These are phyloP conservation scores for Fulmarus glacialis DNA, from an alignment of 2,113 vertebrate species.

Conservation along the genomic window DNA sequence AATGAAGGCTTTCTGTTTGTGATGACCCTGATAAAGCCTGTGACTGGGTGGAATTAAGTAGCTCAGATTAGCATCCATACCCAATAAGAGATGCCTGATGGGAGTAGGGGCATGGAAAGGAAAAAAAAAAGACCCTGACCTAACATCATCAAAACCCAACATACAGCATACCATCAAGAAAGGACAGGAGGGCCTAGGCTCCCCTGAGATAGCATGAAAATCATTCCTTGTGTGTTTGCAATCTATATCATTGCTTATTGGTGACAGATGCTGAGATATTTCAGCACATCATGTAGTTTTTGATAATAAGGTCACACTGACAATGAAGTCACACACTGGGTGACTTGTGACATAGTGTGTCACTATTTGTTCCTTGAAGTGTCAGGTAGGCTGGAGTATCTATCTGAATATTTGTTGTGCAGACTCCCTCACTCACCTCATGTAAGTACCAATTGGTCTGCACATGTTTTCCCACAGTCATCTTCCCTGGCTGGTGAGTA, in stretches of 20 bases:
- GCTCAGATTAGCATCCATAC: background rate
- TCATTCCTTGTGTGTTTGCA: background rate
- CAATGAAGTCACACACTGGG: background rate
- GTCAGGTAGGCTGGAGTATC: background rate
- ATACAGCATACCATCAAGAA: background rate
- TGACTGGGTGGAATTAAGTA: background rate
- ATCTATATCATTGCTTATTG: background rate
- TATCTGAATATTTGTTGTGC: background rate
- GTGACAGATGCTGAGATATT: background rate
- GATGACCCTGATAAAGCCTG: background rate
- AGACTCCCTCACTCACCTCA: background rate
- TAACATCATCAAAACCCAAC: background rate
- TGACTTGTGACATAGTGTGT: background rate
- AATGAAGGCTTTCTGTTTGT: background rate
- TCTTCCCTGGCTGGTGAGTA: background rate
- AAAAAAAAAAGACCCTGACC: background rate
- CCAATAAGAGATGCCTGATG: background rate
- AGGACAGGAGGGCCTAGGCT: background rate
- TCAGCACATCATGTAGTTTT: rapidly evolving
- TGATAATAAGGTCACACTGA: background rate
- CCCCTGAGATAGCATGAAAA: background rate
- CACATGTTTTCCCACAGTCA: background rate
- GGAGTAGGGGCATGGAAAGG: rapidly evolving
- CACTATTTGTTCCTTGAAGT: background rate
- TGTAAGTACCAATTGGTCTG: background rate